Evolutionary conservation across 1,140 invertebrate genomes (phyloP).

Genomic region (Lepidurus couesii): DNA sequence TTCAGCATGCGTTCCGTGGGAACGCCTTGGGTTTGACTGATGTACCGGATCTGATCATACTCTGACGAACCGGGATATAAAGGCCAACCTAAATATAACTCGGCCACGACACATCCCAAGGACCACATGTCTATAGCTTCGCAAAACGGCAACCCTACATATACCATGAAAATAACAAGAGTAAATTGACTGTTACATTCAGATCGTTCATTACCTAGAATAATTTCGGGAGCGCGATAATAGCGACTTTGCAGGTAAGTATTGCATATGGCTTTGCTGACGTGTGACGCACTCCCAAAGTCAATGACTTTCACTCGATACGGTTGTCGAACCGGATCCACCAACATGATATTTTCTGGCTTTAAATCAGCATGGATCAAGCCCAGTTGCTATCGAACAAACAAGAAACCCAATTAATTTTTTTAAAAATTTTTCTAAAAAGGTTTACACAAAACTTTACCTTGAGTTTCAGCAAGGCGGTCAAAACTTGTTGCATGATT

Average conservation of each 20-base stretch:
- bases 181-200: background rate
- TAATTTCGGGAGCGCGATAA: constrained; percentile 98
- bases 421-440: constrained; percentile 27
- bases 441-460: constrained; percentile 46
- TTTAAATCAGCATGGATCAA: constrained; percentile 99
- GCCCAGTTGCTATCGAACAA: constrained; percentile 76
- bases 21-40: constrained; percentile 84
- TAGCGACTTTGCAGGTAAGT: constrained; percentile 99
- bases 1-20: constrained; percentile 99
- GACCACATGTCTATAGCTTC: constrained; percentile 99
- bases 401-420: constrained; percentile 36
- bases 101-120: constrained; percentile 97
- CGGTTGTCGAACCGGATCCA: constrained; percentile 93
- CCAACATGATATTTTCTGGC: constrained; percentile 99
- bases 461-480: constrained; percentile 95
- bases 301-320: constrained; percentile 98
- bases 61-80: constrained; percentile 98
- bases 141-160: constrained; percentile 80
- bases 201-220: constrained; percentile 59
- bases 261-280: constrained; percentile 98
- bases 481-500: constrained; percentile 95
- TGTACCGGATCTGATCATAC: constrained; percentile 97
- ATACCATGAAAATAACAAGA: background rate
- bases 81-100: constrained; percentile 98
- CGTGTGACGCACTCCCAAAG: constrained; percentile 98